Evolutionary conservation across 2,113 vertebrate species (phyloP).

Genomic region (Pelvicachromis taeniatus): DNA sequence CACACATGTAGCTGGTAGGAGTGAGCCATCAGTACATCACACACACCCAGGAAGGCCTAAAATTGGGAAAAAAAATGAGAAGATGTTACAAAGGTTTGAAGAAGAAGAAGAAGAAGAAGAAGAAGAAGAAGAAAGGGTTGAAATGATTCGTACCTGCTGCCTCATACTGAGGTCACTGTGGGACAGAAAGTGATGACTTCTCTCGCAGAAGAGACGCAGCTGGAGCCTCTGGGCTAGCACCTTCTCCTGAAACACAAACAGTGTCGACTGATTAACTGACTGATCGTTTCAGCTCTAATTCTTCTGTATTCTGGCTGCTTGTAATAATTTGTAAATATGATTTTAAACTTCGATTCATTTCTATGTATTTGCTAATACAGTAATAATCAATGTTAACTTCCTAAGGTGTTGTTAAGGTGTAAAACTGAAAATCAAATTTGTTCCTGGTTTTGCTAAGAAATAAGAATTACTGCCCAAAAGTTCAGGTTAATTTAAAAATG

Average conservation of each 20-base stretch:
- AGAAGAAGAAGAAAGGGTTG: not conserved
- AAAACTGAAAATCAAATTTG: not conserved
- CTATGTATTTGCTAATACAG: not conserved
- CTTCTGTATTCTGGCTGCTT: not conserved
- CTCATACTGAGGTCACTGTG: conserved; percentile 70
- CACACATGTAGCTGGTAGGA: conserved; percentile 77
- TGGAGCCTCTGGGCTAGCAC: conserved; percentile 70
- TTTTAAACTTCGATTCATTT: not conserved
- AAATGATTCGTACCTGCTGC: conserved; percentile 75
- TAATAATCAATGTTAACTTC: not conserved
- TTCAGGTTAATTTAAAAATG: not conserved
- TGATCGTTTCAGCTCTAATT: not conserved
- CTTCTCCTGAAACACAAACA: conserved; percentile 67
- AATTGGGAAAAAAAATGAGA: not conserved
- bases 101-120: not conserved
- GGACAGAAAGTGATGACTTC: conserved; percentile 73
- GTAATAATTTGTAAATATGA: not conserved
- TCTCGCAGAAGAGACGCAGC: conserved; percentile 75
- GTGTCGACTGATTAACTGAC: not conserved
- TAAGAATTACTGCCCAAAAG: not conserved
- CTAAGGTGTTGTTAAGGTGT: not conserved
- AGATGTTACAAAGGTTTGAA: rapidly evolving
- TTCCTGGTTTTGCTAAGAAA: not conserved
- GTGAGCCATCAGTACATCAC: conserved; percentile 82
- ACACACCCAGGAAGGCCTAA: conserved; percentile 83